phyloP scores from a whole-genome alignment of 1,140 invertebrate species.

The Arion vulgaris region DNA sequence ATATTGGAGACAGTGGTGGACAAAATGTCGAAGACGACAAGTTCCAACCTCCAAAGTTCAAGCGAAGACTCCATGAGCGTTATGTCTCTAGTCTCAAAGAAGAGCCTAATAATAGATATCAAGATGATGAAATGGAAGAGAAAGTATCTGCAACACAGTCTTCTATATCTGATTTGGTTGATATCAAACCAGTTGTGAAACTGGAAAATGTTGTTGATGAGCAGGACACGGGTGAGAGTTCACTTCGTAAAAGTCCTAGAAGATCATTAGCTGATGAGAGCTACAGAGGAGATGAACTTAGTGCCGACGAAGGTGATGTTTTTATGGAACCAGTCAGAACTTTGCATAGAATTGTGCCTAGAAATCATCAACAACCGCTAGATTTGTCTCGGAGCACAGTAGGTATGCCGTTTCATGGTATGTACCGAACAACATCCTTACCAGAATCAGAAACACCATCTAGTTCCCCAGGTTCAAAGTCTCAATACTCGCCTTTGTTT shows the following conservation, averaged over 20 bases:
- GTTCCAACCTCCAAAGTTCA: conserved; percentile 49
- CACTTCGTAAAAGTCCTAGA: conserved; percentile 33
- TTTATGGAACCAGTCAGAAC: conserved; percentile 48
- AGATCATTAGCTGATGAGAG: conserved; percentile 46
- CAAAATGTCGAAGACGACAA: conserved; percentile 11
- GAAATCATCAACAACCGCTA: conserved; percentile 47
- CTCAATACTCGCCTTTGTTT: conserved; percentile 48
- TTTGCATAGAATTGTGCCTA: conserved; percentile 32
- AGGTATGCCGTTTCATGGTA: conserved; percentile 6
- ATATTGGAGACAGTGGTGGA: background rate
- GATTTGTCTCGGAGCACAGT: conserved; percentile 45
- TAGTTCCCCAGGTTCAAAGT: conserved; percentile 35
- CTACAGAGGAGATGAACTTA: conserved; percentile 41
- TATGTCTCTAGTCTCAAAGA: conserved; percentile 48
- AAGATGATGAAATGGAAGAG: conserved; percentile 18
- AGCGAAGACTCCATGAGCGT: conserved; percentile 50
- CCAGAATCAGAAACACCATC: conserved; percentile 30
- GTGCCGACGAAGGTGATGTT: conserved; percentile 52
- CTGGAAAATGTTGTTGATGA: conserved; percentile 36
- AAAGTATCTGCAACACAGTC: background rate
- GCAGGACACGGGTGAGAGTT: conserved; percentile 19
- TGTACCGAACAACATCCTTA: conserved; percentile 27
- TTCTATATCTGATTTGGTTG: background rate
- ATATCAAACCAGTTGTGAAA: conserved; percentile 31
- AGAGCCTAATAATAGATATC: background rate